phyloP scores from a whole-genome alignment of 2,888 invertebrate species.

The Lasius fuliginosus region DNA sequence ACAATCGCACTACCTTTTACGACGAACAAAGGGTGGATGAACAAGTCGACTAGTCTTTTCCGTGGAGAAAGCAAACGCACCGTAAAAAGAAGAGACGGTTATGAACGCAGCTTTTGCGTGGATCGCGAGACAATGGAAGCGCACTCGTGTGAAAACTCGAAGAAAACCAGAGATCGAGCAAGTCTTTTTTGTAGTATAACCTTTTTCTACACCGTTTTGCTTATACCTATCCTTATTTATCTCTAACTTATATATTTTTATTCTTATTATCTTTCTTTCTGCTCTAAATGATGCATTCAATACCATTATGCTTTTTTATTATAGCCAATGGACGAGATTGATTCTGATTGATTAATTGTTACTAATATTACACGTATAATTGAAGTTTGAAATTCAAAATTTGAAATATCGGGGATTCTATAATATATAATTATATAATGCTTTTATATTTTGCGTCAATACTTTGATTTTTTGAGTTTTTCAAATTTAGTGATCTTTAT shows the following conservation, averaged over 20 bases:
- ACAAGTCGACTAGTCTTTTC: not conserved
- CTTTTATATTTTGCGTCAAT: not conserved
- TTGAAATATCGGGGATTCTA: not conserved
- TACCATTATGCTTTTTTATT: not conserved
- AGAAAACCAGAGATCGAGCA: not conserved
- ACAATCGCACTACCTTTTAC: not conserved
- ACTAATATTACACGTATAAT: not conserved
- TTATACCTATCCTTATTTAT: not conserved
- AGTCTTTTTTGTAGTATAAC: not conserved
- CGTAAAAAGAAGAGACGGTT: not conserved
- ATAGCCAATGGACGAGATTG: not conserved
- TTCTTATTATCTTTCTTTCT: not conserved
- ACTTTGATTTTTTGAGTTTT: too few relatives aligned
- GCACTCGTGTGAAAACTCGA: not conserved
- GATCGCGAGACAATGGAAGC: not conserved
- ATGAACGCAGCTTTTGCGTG: not conserved
- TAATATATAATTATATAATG: not conserved
- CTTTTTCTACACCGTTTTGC: not conserved
- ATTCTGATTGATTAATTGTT: not conserved
- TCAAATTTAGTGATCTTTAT: too few relatives aligned
- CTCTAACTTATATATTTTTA: not conserved
- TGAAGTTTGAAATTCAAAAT: not conserved
- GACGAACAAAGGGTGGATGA: not conserved
- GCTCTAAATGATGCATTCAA: not conserved
- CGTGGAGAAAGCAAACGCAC: not conserved